phyloP scores from a whole-genome alignment of 2,797 vertebrate species.

The Bryconaethiops microstoma region DNA sequence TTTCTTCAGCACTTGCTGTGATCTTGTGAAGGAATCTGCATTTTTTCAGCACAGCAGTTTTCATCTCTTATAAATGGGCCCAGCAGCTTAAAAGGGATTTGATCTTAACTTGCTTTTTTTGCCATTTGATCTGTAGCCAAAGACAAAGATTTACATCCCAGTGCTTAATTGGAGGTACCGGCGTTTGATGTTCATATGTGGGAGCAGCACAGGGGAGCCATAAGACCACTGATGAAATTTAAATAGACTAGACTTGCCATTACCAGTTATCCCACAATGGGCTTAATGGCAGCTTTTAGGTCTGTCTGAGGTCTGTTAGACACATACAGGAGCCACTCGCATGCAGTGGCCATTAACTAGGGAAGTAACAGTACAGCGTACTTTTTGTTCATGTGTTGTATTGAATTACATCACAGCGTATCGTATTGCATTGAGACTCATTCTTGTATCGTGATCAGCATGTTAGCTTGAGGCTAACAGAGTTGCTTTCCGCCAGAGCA shows the following conservation, averaged over 20 bases:
- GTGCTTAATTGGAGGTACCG: constrained; percentile 69
- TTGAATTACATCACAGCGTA: no score
- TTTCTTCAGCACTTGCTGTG: constrained; percentile 10
- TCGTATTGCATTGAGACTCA: no score
- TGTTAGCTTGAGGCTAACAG: no score
- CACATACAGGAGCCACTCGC: no score
- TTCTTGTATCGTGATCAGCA: no score
- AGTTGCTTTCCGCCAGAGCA: no score
- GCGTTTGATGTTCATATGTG: constrained; percentile 68
- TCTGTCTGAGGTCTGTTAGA: background rate
- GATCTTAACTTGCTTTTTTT: constrained; percentile 8
- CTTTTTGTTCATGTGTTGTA: no score
- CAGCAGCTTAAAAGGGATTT: constrained; percentile 36
- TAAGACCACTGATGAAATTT: constrained; percentile 73
- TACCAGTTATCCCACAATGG: constrained; percentile 61
- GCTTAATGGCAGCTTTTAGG: constrained; percentile 61
- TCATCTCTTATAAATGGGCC: constrained; percentile 5
- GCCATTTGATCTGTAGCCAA: constrained; percentile 71
- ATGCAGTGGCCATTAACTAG: no score
- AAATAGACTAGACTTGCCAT: constrained; percentile 64
- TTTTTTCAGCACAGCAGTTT: background rate
- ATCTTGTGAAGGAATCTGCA: constrained; percentile 13
- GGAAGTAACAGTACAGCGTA: no score
- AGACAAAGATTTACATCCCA: constrained; percentile 63
- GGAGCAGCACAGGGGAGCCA: constrained; percentile 19